Conservation (phyloP, 1,140 invertebrate genomes). For the Pachyrhynchus sulphureomaculatus region DNA sequence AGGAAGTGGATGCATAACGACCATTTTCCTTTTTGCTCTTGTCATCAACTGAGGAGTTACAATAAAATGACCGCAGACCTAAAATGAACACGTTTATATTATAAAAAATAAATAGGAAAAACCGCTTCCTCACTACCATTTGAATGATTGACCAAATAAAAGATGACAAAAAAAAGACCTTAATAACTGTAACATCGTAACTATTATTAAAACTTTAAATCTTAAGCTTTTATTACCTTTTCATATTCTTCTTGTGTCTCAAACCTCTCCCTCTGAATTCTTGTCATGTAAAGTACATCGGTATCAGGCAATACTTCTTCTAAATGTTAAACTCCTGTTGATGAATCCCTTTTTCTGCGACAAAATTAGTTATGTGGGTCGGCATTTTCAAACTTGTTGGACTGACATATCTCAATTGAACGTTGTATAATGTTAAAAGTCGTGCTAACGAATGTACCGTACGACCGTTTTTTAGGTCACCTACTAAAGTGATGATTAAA, state of each 20-base stretch:
- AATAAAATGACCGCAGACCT: slow-evolving; percentile 84
- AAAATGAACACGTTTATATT: no score
- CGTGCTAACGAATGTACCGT: slow-evolving; percentile 97
- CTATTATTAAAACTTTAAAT: no score
- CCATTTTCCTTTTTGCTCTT: slow-evolving; percentile 87
- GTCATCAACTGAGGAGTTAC: slow-evolving; percentile 96
- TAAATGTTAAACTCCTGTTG: slow-evolving; percentile 75
- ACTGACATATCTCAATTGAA: slow-evolving; percentile 87
- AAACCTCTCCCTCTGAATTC: slow-evolving; percentile 96
- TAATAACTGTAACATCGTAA: no score
- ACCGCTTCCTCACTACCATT: no score
- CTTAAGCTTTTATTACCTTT: no score
- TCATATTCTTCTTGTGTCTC: slow-evolving; percentile 81
- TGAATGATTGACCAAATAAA: no score
- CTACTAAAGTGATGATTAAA: slow-evolving; percentile 89
- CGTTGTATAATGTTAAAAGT: slow-evolving; percentile 87
- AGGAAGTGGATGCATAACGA: slow-evolving; percentile 97
- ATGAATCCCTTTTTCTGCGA: slow-evolving; percentile 72
- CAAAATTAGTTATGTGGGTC: slow-evolving; percentile 75
- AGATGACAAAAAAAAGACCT: no score
- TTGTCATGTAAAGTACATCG: slow-evolving; percentile 97
- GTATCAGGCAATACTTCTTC: slow-evolving; percentile 88
- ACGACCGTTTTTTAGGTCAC: slow-evolving; percentile 95
- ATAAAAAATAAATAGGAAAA: no score
- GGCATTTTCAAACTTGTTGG: slow-evolving; percentile 90